Conservation (phyloP, 2,888 invertebrate species). For the Xestia c-nigrum region DNA sequence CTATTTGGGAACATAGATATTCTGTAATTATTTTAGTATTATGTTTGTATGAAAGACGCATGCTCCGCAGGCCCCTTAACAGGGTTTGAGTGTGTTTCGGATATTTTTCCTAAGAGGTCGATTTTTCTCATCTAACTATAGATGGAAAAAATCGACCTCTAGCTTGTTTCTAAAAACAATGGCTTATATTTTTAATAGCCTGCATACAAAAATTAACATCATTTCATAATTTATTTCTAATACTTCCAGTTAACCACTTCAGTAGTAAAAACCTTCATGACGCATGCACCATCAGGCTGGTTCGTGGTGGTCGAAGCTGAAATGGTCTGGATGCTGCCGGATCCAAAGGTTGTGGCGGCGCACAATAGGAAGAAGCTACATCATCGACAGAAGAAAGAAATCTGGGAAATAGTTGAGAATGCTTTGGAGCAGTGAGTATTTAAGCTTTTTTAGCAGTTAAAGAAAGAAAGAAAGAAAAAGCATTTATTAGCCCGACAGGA, state of each 20-base stretch:
- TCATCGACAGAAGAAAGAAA: slow-evolving; percentile 88
- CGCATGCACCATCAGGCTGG: slow-evolving; percentile 90
- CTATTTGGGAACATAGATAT: too few species aligned
- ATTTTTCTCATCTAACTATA: too few species aligned
- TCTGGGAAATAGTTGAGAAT: slow-evolving; percentile 85
- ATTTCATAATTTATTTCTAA: not conserved
- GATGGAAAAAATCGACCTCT: not conserved
- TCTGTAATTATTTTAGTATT: too few species aligned
- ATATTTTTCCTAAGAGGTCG: too few species aligned
- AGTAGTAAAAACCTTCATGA: slow-evolving; percentile 90
- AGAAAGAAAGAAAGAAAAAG: too few species aligned
- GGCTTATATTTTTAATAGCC: not conserved
- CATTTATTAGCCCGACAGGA: too few species aligned
- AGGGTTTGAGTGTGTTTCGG: too few species aligned
- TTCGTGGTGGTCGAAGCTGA: slow-evolving; percentile 91
- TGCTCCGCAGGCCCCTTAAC: too few species aligned
- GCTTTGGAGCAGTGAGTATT: slow-evolving; percentile 85
- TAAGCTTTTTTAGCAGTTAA: too few species aligned
- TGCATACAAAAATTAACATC: not conserved
- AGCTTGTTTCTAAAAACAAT: not conserved
- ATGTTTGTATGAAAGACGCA: too few species aligned
- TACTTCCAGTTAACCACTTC: slow-evolving; percentile 88
- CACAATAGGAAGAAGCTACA: slow-evolving; percentile 79
- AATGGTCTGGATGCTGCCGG: slow-evolving; percentile 89
- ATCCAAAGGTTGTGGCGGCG: slow-evolving; percentile 79